phyloP scores from a whole-genome alignment of 2,888 invertebrate species.

The Agonopterix arenella region DNA sequence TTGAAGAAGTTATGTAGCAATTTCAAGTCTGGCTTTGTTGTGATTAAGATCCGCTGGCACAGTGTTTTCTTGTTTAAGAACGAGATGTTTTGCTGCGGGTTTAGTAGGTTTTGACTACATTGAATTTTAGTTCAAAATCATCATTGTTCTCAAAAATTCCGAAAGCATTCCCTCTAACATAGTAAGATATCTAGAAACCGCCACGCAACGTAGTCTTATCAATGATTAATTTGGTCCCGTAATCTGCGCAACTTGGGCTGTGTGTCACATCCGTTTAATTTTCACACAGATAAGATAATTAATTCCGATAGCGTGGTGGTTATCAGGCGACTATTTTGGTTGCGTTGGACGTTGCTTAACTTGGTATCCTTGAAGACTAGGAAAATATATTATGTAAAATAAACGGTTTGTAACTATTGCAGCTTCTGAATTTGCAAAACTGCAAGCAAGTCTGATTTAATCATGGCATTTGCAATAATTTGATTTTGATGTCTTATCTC shows the following conservation, averaged over 20 bases:
- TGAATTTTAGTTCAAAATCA: no score
- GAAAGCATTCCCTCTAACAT: not conserved
- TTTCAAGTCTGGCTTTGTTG: not conserved
- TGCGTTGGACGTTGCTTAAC: constrained; percentile 19
- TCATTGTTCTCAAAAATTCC: not conserved
- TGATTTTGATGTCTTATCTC: no score
- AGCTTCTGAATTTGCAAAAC: not conserved
- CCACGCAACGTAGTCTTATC: constrained; percentile 26
- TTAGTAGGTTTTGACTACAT: not conserved
- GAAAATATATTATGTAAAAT: constrained; percentile 12
- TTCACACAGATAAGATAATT: constrained; percentile 60
- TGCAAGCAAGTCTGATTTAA: not conserved
- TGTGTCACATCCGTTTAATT: constrained; percentile 53
- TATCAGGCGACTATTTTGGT: constrained; percentile 31
- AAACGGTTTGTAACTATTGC: not conserved
- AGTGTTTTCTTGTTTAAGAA: no score
- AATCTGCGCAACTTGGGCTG: constrained; percentile 42
- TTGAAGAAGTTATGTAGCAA: no score
- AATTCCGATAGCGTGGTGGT: constrained; percentile 38
- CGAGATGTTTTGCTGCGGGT: not conserved
- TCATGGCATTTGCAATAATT: not conserved
- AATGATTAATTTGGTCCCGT: constrained; percentile 56
- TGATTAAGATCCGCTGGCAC: not conserved
- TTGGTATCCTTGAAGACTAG: constrained; percentile 15
- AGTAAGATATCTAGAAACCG: constrained; percentile 3